Evolutionary conservation across 2,113 vertebrate species (phyloP).

Genomic region (Pedionomus torquatus): DNA sequence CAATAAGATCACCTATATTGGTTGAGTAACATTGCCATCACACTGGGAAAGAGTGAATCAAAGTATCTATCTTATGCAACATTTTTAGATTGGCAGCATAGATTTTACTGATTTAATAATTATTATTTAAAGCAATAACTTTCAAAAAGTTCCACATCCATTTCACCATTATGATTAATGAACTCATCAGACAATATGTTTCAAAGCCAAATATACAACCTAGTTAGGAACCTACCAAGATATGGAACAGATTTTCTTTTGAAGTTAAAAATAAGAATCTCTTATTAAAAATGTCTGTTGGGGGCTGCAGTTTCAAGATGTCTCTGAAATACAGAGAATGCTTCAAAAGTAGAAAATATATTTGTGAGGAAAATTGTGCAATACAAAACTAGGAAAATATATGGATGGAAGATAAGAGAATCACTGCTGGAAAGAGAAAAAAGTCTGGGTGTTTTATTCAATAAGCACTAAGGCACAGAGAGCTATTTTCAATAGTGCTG

Average conservation of each 20-base stretch:
- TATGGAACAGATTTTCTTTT: background rate
- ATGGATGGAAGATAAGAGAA: background rate
- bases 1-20: background rate
- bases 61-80: background rate
- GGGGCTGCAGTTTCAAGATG: background rate
- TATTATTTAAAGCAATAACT: background rate
- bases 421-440: background rate
- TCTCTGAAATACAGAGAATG: background rate
- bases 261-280: background rate
- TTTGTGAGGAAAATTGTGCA: background rate
- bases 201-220: background rate
- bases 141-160: background rate
- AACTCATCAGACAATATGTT: rapidly evolving
- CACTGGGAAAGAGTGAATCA: background rate
- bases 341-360: background rate
- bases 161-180: conserved; percentile 4
- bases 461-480: background rate
- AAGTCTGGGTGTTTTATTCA: background rate
- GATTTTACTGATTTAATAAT: conserved; percentile 15
- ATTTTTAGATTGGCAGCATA: background rate
- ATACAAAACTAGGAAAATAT: background rate
- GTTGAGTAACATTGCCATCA: background rate
- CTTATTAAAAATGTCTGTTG: background rate
- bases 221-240: background rate
- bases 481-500: background rate